Evolutionary conservation across 2,888 invertebrate species (phyloP), one percentile per base, ranked within the genome.

Genomic region (Lasioglossum vierecki): DNA sequence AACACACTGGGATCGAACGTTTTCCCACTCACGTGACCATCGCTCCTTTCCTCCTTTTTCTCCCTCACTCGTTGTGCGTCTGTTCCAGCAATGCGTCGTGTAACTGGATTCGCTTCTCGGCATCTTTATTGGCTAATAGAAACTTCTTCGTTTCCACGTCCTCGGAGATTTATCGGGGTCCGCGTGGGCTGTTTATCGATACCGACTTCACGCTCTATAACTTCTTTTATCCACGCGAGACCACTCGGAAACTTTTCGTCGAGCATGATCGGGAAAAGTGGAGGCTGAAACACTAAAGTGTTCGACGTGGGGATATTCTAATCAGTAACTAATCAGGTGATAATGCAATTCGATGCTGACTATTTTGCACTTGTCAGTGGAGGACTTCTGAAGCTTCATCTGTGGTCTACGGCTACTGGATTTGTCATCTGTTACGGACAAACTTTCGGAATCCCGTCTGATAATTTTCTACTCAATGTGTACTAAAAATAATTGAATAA

Each of bases 111-210:
- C 57, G 53, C 57, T 41, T 26, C n/a, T 53, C 39, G 53, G 70
- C 68, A 66, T 70, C 77, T 77, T 70, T 77, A 77, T 77, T 39
- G 77, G 70, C 49, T 53, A 68, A 70, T 70, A 53, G 77, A 77
- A 68, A 53, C 53, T 73, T 73, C 35, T 68, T 39, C 70, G 77
- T n/a, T 70, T 70, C 53, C 8, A 26, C 70, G 53, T 26, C 26
- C 53, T 22, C 18, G 35, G 39, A 71, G 78, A 71, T 78, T 77
- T 66, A 77, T 39, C 68, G 35, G 77, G 11, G 18, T 53, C n/a
- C 46, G 53, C 66, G 77, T 26, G 49, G 77, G 68, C 70, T 68
- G 77, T 66, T 77, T 53, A 77, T 77, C 53, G 70, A 77, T 41
- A 70, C 53, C 39, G 53, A 41, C 70, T 49, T 53, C 49, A 6